A percentile compares a stretch with the other conserved stretches of the same genome.
phyloP scores from a whole-genome alignment of 2,888 invertebrate genomes.

The Chymomyza procnemis region DNA sequence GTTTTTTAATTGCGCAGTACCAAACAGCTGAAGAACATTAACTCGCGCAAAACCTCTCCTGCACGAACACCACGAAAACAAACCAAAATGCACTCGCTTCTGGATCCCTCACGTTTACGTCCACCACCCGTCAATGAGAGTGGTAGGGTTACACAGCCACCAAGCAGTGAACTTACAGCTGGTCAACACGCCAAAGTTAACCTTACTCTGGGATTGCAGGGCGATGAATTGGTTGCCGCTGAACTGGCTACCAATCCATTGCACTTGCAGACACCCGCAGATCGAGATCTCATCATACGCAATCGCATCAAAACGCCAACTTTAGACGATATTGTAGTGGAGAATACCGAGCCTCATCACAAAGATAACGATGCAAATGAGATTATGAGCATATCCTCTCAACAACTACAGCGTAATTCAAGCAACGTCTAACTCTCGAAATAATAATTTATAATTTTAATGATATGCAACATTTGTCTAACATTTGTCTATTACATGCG shows the following conservation, averaged over 20 bases:
- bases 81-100: constrained; percentile 80
- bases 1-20: constrained; percentile 77
- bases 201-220: constrained; percentile 77
- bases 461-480: no score
- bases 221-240: constrained; percentile 65
- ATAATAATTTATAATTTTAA: no score
- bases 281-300: constrained; percentile 75
- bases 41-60: constrained; percentile 84
- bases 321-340: constrained; percentile 59
- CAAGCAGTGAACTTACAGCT: constrained; percentile 63
- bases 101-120: constrained; percentile 81
- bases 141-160: constrained; percentile 34
- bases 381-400: constrained; percentile 77
- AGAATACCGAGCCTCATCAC: constrained; percentile 25
- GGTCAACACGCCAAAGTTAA: constrained; percentile 78
- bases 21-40: constrained; percentile 86
- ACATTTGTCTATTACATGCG: constrained; percentile 41
- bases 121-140: constrained; percentile 74
- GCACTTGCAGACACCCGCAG: constrained; percentile 72
- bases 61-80: constrained; percentile 83
- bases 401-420: constrained; percentile 72
- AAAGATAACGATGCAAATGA: constrained; percentile 59
- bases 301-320: constrained; percentile 76
- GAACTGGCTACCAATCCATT: constrained; percentile 69
- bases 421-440: no score